Conservation (phyloP, 2,888 invertebrate genomes). For the Pycnomerus fuliginosus region DNA sequence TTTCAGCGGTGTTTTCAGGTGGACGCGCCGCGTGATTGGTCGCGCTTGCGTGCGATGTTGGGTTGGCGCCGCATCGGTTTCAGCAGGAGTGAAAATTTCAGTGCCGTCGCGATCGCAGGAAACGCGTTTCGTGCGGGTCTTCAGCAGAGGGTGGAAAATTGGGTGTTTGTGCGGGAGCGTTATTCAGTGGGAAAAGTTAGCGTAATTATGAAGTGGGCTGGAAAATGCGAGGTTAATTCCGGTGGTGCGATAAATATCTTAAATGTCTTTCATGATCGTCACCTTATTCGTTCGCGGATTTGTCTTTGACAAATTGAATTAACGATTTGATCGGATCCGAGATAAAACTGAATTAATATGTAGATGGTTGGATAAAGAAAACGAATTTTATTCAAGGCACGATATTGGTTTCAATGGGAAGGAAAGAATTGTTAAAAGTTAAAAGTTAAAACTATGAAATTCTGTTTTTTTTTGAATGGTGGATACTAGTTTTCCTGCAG, state of each 20-base stretch:
- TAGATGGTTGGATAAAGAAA: no score
- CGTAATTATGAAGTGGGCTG: slow-evolving; percentile 1
- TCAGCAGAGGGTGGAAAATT: background rate
- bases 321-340: no score
- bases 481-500: no score
- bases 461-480: no score
- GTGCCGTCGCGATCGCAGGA: slow-evolving; percentile 4
- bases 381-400: no score
- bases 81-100: slow-evolving; percentile 8
- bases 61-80: slow-evolving; percentile 8
- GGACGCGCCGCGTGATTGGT: slow-evolving; percentile 11
- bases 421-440: no score
- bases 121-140: slow-evolving; percentile 1
- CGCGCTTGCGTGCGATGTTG: slow-evolving; percentile 15
- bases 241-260: slow-evolving; percentile 1
- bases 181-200: background rate
- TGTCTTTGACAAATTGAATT: no score
- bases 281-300: no score
- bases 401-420: no score
- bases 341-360: no score
- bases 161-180: background rate
- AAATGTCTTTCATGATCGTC: no score
- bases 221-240: slow-evolving; percentile 1
- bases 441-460: no score
- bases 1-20: slow-evolving; percentile 10